Percentiles rank a stretch among this genome's conserved stretches.
Evolutionary conservation across 2,888 invertebrate genomes (phyloP).

Genomic region (Megamerina dolium): DNA sequence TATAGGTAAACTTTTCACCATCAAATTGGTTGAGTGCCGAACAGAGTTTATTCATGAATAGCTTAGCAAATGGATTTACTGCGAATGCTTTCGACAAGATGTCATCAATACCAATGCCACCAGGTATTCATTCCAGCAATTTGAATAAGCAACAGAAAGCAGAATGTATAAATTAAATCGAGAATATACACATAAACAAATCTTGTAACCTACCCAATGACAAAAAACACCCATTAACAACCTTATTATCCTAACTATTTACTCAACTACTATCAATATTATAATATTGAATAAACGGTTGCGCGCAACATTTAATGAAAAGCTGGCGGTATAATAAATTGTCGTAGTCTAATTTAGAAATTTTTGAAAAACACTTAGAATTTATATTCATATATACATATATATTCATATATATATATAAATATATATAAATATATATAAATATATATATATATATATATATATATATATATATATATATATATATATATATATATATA

Average conservation of each 20-base stretch:
- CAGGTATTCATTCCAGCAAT: slow-evolving; percentile 36
- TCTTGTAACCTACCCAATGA: too few relatives aligned
- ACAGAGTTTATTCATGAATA: slow-evolving; percentile 37
- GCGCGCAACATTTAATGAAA: not conserved
- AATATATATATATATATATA: too few relatives aligned
- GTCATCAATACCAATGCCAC: slow-evolving; percentile 35
- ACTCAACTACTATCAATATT: not conserved
- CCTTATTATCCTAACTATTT: not conserved
- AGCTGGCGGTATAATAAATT: too few relatives aligned
- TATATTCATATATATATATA: too few relatives aligned
- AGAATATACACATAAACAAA: too few relatives aligned
- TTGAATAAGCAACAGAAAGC: slow-evolving; percentile 34
- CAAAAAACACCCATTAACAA: too few relatives aligned
- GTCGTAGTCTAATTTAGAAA: too few relatives aligned
- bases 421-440: too few relatives aligned
- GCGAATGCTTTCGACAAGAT: slow-evolving; percentile 35
- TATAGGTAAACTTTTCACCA: slow-evolving; percentile 35
- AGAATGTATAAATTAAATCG: slow-evolving; percentile 36
- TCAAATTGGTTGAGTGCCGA: slow-evolving; percentile 35
- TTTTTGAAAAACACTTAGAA: too few relatives aligned
- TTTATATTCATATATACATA: too few relatives aligned
- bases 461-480: too few relatives aligned
- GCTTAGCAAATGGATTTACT: slow-evolving; percentile 35
- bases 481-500: too few relatives aligned
- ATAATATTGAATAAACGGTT: not conserved